Evolutionary conservation across 2,888 invertebrate species (phyloP).

Genomic region (Teinopalpus imperialis): DNA sequence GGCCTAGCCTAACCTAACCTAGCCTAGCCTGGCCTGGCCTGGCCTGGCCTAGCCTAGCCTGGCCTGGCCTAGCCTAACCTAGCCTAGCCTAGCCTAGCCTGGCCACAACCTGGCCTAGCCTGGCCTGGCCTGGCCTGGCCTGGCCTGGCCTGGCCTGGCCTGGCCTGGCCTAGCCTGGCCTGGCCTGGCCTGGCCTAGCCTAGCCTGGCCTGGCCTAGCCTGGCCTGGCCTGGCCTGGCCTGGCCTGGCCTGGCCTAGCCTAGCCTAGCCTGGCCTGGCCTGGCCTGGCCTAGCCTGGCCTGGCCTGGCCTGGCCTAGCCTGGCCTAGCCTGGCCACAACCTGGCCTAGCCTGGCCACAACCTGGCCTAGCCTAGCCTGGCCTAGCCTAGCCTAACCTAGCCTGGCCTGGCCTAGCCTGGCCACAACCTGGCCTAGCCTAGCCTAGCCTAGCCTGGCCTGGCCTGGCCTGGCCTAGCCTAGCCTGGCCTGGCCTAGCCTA

Average conservation of each 20-base stretch:
- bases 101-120: constrained; percentile 21
- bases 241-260: neutral
- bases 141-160: constrained; percentile 18
- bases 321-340: constrained; percentile 8
- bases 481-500: neutral
- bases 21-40: constrained; percentile 24
- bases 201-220: neutral
- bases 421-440: constrained; percentile 19
- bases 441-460: constrained; percentile 21
- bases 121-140: constrained; percentile 9
- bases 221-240: neutral
- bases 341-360: no score
- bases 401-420: constrained; percentile 24
- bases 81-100: no score
- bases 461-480: no score
- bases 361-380: constrained; percentile 24
- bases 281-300: constrained; percentile 15
- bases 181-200: neutral
- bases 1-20: constrained; percentile 22
- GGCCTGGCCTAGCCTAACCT: neutral
- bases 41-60: constrained; percentile 22
- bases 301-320: constrained; percentile 8
- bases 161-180: constrained; percentile 8
- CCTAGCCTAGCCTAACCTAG: constrained; percentile 25
- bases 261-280: constrained; percentile 16